Conservation (phyloP, 2,888 invertebrate genomes). For the Limnephilus auricula region DNA sequence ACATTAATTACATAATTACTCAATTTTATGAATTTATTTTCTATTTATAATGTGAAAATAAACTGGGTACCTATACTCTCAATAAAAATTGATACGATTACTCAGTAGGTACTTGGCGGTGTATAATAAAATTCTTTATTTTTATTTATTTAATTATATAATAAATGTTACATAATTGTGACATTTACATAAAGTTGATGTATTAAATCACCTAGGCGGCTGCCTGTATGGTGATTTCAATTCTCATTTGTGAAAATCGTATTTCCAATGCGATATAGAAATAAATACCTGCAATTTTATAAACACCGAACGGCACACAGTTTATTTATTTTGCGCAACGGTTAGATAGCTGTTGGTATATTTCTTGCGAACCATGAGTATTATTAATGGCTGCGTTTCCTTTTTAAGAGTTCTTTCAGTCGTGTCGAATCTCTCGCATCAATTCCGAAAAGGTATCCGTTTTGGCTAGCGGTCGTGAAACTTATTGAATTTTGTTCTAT, state of each 20-base stretch:
- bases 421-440: slow-evolving; percentile 34
- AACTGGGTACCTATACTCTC: neutral
- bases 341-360: neutral
- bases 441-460: neutral
- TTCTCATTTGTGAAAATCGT: neutral
- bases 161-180: too few species aligned
- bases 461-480: slow-evolving; percentile 8
- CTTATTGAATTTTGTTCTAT: neutral
- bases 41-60: neutral
- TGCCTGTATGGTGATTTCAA: too few species aligned
- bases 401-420: slow-evolving; percentile 21
- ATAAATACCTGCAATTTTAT: neutral
- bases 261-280: neutral
- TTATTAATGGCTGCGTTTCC: neutral
- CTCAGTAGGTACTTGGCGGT: neutral
- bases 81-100: neutral
- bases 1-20: neutral
- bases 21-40: neutral
- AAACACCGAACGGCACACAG: neutral
- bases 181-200: too few species aligned
- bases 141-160: too few species aligned
- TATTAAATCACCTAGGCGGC: too few species aligned
- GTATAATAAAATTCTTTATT: neutral
- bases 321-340: neutral
- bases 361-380: neutral